Base-by-base conservation (phyloP, 1,140 invertebrate genomes). In the Ectropis grisescens region DNA sequence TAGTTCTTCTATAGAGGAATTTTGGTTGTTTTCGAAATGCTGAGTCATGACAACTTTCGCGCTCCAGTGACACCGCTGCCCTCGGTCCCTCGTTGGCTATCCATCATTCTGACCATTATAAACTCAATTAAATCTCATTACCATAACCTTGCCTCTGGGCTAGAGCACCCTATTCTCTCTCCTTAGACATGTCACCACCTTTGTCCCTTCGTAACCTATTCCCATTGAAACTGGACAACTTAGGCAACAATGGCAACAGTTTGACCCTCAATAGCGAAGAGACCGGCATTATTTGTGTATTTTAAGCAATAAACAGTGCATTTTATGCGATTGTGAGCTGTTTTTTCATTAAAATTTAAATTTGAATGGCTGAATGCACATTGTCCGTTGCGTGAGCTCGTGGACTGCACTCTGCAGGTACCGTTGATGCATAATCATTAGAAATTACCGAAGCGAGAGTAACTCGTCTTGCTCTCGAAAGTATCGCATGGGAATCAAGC, bases 301-400 rank as follows among this genome's bases (percentile, higher is more conserved):
- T 80, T 80, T 78, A 49, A 75, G 75, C 67, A 78, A 80, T 80
- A 80, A 80, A 80, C 75, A 80, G 66, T 66, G 64, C 64, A 54
- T 76, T 80, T 80, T 80, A 80, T 75, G 70, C 60, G 68, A 72
- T 76, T 70, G 65, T 69, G 47, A 66, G 58, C 42, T 51, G 40
- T 42, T 55, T 58, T 46, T 41, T 45, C 57, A 61, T 51, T 38
- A 14, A 39, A 47, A 78, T 80, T 76, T 64, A 47, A 74, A 78
- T 80, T 33, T 60, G 54, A 76, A 80, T 72, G 49, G 58, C 16
- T 72, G 69, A 80, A 80, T 74, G 60, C 59, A 65, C 57, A 74
- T 80, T 80, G 75, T 78, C 72, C 72, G 75, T 78, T 80, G 69
- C 47, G 53, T 46, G 47, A 78, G 68, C 70, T 68, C 70, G 70